Conservation (phyloP, 2,888 invertebrate species). For the Lissocephala sabroskyi region DNA sequence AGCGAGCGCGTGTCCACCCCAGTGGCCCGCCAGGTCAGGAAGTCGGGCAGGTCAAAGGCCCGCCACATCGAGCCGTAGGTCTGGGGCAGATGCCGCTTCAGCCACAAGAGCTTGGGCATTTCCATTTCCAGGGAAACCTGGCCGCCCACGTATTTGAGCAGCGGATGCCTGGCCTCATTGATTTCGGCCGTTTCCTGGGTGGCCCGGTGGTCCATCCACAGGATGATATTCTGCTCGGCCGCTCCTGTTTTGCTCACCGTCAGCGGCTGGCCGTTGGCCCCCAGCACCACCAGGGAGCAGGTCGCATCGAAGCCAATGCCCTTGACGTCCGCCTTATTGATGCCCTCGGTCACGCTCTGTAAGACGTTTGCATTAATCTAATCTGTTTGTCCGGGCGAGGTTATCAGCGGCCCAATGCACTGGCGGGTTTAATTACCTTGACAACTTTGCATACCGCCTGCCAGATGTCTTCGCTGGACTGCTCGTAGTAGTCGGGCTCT, state of each 20-base stretch:
- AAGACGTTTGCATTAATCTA: constrained; percentile 43
- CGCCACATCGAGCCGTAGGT: constrained; percentile 81
- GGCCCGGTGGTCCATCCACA: constrained; percentile 96
- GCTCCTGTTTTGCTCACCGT: constrained; percentile 80
- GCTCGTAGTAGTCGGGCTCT: constrained; percentile 85
- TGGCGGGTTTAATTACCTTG: constrained; percentile 76
- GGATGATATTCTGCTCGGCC: constrained; percentile 85
- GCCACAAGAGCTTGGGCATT: constrained; percentile 94
- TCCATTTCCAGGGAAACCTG: constrained; percentile 97
- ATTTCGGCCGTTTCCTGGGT: constrained; percentile 84
- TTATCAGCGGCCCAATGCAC: constrained; percentile 27
- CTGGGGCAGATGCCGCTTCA: constrained; percentile 82
- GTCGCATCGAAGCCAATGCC: constrained; percentile 97
- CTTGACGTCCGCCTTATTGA: constrained; percentile 77
- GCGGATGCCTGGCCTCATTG: constrained; percentile 82
- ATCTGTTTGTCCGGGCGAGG: constrained; percentile 21
- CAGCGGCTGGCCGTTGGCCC: constrained; percentile 79
- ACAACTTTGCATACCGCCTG: constrained; percentile 77
- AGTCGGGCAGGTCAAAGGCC: constrained; percentile 95
- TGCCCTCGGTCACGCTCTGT: constrained; percentile 77
- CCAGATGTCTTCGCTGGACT: constrained; percentile 94
- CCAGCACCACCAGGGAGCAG: constrained; percentile 90
- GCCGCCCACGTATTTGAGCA: constrained; percentile 90
- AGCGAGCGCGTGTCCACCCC: constrained; percentile 84
- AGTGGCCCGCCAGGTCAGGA: constrained; percentile 93